Evolutionary conservation across 2,888 invertebrate genomes (phyloP).

Genomic region (Caenorhabditis auriculariae): DNA sequence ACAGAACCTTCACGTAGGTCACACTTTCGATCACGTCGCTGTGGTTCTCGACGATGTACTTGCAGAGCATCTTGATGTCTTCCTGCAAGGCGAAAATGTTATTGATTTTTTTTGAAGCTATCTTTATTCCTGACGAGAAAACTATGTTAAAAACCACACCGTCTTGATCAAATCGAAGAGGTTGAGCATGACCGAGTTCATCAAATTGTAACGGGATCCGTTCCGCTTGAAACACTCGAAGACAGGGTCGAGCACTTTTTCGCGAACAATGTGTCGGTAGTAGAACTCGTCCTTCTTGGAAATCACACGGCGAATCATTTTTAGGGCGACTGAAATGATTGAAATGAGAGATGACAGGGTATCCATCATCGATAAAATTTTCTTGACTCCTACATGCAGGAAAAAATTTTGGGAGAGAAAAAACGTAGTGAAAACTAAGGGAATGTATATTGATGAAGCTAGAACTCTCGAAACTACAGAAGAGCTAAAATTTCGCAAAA

Average conservation of each 20-base stretch:
- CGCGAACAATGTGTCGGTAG: conserved; percentile 90
- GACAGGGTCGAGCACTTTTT: conserved; percentile 85
- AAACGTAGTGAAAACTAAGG: too few relatives aligned
- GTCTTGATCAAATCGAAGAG: conserved; percentile 90
- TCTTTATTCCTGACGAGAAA: background rate
- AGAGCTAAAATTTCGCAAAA: too few relatives aligned
- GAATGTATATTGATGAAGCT: too few relatives aligned
- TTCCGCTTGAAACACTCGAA: conserved; percentile 93
- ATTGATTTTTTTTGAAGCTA: too few relatives aligned
- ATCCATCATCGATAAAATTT: background rate
- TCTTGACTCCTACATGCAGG: too few relatives aligned
- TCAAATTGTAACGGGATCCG: conserved; percentile 94
- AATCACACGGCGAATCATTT: conserved; percentile 94
- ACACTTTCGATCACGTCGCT: conserved; percentile 89
- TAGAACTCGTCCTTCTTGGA: conserved; percentile 98
- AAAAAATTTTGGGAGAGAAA: too few relatives aligned
- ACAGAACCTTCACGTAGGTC: conserved; percentile 95
- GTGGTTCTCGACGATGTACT: conserved; percentile 93
- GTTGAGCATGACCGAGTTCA: conserved; percentile 97
- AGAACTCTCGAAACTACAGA: too few relatives aligned
- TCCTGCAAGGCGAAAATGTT: conserved; percentile 64
- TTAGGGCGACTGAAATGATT: conserved; percentile 76
- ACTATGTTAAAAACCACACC: conserved; percentile 20
- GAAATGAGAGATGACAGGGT: background rate
- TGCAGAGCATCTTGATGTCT: conserved; percentile 68